These are phyloP conservation scores for Catocala sponsa DNA, from an alignment of 2,888 invertebrate species.

Conservation along the genomic window DNA sequence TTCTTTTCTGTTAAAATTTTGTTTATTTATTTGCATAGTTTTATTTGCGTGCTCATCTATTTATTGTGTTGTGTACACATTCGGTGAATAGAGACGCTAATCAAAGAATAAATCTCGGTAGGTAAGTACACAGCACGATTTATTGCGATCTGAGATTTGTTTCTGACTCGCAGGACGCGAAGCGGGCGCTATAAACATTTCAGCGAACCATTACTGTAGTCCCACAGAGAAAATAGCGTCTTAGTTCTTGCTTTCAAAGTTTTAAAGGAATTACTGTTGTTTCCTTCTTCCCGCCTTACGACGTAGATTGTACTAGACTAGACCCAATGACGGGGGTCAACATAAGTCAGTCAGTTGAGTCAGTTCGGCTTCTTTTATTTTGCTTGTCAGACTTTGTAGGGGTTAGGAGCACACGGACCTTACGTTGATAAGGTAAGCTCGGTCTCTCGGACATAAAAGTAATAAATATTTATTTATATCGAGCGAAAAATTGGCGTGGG, in stretches of 20 bases:
- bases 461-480: constrained; percentile 9
- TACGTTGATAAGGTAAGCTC: background rate
- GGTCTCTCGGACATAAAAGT: background rate
- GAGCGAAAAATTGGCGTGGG: background rate
- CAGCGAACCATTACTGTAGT: constrained; percentile 75
- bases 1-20: no score
- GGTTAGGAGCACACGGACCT: background rate
- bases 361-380: constrained; percentile 18
- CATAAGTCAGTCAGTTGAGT: constrained; percentile 18
- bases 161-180: constrained; percentile 65
- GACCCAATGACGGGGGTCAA: constrained; percentile 32
- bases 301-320: constrained; percentile 55
- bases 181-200: constrained; percentile 79
- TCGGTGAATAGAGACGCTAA: constrained; percentile 70
- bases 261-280: constrained; percentile 74
- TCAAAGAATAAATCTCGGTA: constrained; percentile 77
- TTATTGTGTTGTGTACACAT: constrained; percentile 55
- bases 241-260: constrained; percentile 72
- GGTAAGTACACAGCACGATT: constrained; percentile 64
- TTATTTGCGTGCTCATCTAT: constrained; percentile 35
- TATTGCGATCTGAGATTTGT: constrained; percentile 80
- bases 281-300: constrained; percentile 47
- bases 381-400: background rate
- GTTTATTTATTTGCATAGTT: constrained; percentile 1
- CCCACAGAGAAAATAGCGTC: constrained; percentile 69